Evolutionary conservation across 2,888 invertebrate genomes (phyloP), one percentile per base, ranked within the genome.

Genomic region (Timema podura): DNA sequence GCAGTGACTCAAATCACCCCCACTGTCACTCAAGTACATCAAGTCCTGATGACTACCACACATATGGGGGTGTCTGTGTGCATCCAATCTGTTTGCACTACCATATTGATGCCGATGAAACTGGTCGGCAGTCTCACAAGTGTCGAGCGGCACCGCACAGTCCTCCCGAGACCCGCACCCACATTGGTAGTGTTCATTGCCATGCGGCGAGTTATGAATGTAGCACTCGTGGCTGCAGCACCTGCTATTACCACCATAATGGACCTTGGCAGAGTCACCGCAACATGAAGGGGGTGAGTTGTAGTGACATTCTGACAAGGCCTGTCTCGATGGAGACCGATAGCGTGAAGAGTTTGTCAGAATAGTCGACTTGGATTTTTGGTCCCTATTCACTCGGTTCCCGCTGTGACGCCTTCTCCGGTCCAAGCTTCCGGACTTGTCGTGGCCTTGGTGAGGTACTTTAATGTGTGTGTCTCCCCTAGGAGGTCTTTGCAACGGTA

Each of bases 351-450:
- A 72, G 15, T 70, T 69, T 15, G 69, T 59, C 15, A 72, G 64
- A 16, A 70, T 65, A 6, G 87, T 85, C 8, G 88, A 89, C 74
- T 86, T 83, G 68, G 87, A 85, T 79, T 88, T 89, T 68, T 86
- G 86, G 77, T 89, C 89, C 57, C 89, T 87, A 83, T 75, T 84
- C 84, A 48, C 83, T 80, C 59, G 83, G 78, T 57, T 81, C 78
- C 76, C 78, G 59, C 85, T 83, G 64, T 86, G 64, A 47, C 54
- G 81, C 71, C 69, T n/a, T 45, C 86, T 82, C 73, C 88, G 83
- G 75, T 88, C 85, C 75, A 87, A 82, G 74, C 88, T 87, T 16
- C 83, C 82, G 65, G 82, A 82, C 70, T 82, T 81, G 59, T 83
- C 83, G 59, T 10, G 61, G 30, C 61, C 16, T 13, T 61, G 61